Percentiles rank a stretch among this genome's conserved stretches.
These are phyloP conservation scores for Drosophila monieri DNA, from an alignment of 2,888 invertebrate genomes.

Conservation along the genomic window DNA sequence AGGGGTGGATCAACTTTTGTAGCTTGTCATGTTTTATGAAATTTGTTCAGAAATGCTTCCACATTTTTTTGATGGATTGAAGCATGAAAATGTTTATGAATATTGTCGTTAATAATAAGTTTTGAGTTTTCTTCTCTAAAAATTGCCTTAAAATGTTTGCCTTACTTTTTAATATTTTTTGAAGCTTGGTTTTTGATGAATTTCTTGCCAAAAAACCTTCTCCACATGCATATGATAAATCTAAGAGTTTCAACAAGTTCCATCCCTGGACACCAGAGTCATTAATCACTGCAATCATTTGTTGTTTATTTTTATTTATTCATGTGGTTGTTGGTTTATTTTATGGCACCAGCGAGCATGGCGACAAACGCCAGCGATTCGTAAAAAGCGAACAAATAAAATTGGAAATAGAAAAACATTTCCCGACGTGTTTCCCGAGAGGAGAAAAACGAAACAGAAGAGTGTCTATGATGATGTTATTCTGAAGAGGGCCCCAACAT, in stretches of 20 bases:
- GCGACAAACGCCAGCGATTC: conserved; percentile 52
- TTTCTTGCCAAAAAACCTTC: conserved; percentile 1
- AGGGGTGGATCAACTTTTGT: conserved; percentile 19
- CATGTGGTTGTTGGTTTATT: conserved; percentile 34
- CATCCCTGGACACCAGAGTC: conserved; percentile 45
- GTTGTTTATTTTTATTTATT: conserved; percentile 62
- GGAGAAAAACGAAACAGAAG: conserved; percentile 5
- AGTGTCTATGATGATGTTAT: not conserved
- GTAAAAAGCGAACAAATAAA: conserved; percentile 52
- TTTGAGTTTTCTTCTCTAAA: not conserved
- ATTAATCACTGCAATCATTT: conserved; percentile 65
- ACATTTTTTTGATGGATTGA: conserved; percentile 8
- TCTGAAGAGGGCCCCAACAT: conserved; percentile 26
- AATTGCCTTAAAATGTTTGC: no score
- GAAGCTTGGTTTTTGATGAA: not conserved
- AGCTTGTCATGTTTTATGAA: conserved; percentile 46
- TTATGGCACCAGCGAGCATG: conserved; percentile 42
- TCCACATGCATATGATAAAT: conserved; percentile 27
- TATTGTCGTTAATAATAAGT: not conserved
- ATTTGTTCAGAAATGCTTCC: not conserved
- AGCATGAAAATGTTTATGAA: conserved; percentile 2
- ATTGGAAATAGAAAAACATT: conserved; percentile 55
- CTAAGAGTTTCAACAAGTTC: conserved; percentile 29
- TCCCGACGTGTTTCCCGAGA: not conserved
- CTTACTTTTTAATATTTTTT: no score